Conservation (phyloP, 1,140 invertebrate genomes). For the Lordiphosa clarofinis region DNA sequence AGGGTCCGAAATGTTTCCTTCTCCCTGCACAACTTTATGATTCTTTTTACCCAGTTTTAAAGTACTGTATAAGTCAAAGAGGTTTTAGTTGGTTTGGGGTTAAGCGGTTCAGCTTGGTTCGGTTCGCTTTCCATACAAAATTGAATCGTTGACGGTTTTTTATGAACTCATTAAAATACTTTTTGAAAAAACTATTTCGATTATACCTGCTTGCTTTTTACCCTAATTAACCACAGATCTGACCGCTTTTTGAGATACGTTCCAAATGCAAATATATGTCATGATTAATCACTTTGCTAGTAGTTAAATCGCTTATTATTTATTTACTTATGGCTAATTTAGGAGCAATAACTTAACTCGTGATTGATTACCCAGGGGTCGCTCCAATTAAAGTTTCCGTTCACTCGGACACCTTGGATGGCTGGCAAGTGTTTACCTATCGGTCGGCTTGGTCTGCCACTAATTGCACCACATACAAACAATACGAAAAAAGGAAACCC, state of each 20-base stretch:
- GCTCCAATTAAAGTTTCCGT: conserved; percentile 8
- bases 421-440: conserved; percentile 16
- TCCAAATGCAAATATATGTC: not conserved
- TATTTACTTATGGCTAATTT: conserved; percentile 33
- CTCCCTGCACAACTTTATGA: too few relatives aligned
- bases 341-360: conserved; percentile 22
- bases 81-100: too few relatives aligned
- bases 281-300: conserved; percentile 38
- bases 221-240: too few relatives aligned
- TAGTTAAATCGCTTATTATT: conserved; percentile 43
- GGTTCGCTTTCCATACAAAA: too few relatives aligned
- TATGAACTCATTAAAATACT: too few relatives aligned
- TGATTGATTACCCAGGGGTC: conserved; percentile 29
- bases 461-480: conserved; percentile 48
- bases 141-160: too few relatives aligned
- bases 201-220: too few relatives aligned
- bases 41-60: too few relatives aligned
- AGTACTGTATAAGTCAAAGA: too few relatives aligned
- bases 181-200: too few relatives aligned
- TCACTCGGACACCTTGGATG: conserved; percentile 11
- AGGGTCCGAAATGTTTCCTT: too few relatives aligned
- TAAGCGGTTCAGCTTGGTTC: too few relatives aligned
- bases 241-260: conserved; percentile 2
- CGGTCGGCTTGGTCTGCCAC: conserved; percentile 22
- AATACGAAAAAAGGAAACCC: conserved; percentile 16